Evolutionary conservation across 2,113 vertebrate species (phyloP), one percentile per base, ranked within the genome.

Genomic region (Carlito syrichta): DNA sequence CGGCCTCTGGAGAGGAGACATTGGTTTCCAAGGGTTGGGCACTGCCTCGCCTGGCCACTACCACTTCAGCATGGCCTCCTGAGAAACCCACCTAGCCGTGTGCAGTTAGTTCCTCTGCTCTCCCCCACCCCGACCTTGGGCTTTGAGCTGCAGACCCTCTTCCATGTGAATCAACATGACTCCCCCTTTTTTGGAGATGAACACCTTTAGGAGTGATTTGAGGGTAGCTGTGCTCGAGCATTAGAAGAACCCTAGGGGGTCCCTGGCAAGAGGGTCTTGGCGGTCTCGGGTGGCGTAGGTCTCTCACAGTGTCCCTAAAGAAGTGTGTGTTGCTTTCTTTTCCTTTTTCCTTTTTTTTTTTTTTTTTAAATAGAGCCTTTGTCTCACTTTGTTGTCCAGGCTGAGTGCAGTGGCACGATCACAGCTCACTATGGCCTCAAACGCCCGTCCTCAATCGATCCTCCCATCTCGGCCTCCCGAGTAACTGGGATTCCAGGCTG

Each of bases 21-120:
- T 27, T 5, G 3, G 3, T 27, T 38, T 1, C 8, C 0, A 5
- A 54, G 63, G 60, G n/a, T n/a, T n/a, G n/a, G n/a, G n/a, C n/a
- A n/a, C n/a, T 52, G n/a, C 62, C 60, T 54, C 38, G 16, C 7
- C 25, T n/a, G 3, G 2, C 66, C 27, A 12, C 9, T 81, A 12
- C 3, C 25, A 2, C 2, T n/a, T 30, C 66, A 22, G 22, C 8
- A 35, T 38, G 7, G 40, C 50, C 56, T 79, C 40, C 52, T 74
- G 50, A 83, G 69, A 89, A 62, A 14, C 32, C 62, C 11, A 13
- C 77, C 73, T 48, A 19, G 32, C 14, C 14, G 3, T 45, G 14
- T 40, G 3, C 22, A 4, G 1, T 71, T 19, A 6, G 8, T 17
- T 63, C 48, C 43, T 58, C 50, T 50, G 50, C 25, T 3, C 13